These are phyloP conservation scores for Trileptium ribeirensis DNA, from an alignment of 2,888 invertebrate species.

Conservation along the genomic window DNA sequence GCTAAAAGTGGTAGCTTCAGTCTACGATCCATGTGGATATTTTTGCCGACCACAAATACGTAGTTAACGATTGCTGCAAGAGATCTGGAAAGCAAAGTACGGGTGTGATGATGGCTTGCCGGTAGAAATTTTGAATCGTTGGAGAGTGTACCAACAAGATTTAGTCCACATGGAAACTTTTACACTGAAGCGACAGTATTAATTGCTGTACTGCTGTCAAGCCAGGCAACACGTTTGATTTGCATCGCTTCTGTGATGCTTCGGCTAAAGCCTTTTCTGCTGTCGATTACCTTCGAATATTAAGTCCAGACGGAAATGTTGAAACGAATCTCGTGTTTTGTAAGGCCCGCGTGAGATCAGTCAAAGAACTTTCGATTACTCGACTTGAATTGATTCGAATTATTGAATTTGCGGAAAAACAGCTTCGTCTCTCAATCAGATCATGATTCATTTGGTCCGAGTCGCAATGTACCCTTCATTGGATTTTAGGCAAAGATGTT, in stretches of 20 bases:
- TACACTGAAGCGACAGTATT: background rate
- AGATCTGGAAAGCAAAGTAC: background rate
- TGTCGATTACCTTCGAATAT: background rate
- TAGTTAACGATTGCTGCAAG: background rate
- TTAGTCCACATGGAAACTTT: background rate
- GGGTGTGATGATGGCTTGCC: too few species aligned
- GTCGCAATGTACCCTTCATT: conserved; percentile 18
- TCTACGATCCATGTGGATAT: conserved; percentile 37
- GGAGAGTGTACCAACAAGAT: background rate
- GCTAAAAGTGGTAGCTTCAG: conserved; percentile 30
- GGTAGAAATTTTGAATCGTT: background rate
- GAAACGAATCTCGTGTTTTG: conserved; percentile 13
- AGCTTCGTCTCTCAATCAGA: background rate
- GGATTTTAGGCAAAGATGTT: conserved; percentile 18
- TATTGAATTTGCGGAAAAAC: conserved; percentile 13
- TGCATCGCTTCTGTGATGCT: background rate
- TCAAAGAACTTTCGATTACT: conserved; percentile 14
- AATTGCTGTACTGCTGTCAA: background rate
- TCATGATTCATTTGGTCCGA: conserved; percentile 15
- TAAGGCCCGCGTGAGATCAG: conserved; percentile 10
- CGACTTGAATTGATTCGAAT: conserved; percentile 18
- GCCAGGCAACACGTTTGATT: background rate
- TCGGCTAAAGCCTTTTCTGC: background rate
- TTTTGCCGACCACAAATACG: background rate
- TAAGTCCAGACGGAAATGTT: background rate